phyloP scores from a whole-genome alignment of 1,140 invertebrate species.

The Reticulitermes speratus region DNA sequence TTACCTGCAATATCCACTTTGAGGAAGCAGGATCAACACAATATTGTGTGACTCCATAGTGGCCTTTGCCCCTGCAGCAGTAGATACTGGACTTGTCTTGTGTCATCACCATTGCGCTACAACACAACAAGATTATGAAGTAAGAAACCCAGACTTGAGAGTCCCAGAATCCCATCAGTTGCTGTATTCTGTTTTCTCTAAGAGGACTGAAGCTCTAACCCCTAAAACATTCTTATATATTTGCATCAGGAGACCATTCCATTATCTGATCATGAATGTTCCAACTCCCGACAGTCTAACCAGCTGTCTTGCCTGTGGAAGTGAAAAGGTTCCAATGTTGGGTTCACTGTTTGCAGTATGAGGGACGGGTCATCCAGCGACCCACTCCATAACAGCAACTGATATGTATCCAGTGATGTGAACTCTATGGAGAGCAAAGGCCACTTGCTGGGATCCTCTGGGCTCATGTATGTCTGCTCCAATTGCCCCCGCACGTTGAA shows the following conservation, averaged over 20 bases:
- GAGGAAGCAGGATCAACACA: constrained; percentile 51
- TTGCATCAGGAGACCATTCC: no score
- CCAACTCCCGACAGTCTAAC: neutral
- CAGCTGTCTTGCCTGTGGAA: constrained; percentile 64
- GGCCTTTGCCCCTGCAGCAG: constrained; percentile 58
- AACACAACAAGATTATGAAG: constrained; percentile 29
- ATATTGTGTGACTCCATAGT: constrained; percentile 58
- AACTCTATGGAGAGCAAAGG: constrained; percentile 75
- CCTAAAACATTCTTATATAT: no score
- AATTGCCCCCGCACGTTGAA: constrained; percentile 70
- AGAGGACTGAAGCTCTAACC: no score
- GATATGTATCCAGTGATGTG: constrained; percentile 65
- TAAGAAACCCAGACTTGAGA: no score
- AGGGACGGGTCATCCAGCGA: constrained; percentile 71
- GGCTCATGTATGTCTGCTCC: constrained; percentile 46
- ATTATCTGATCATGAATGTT: no score
- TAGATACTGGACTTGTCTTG: constrained; percentile 58
- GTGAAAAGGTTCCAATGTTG: constrained; percentile 61
- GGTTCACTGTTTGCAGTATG: constrained; percentile 61
- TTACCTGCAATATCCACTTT: constrained; percentile 58
- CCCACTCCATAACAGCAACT: constrained; percentile 76
- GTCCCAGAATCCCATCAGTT: no score
- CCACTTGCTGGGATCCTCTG: constrained; percentile 63
- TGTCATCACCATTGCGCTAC: constrained; percentile 65
- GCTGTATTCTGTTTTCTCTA: no score